phyloP scores from a whole-genome alignment of 2,113 vertebrate genomes.

The Hirundichthys speculiger region DNA sequence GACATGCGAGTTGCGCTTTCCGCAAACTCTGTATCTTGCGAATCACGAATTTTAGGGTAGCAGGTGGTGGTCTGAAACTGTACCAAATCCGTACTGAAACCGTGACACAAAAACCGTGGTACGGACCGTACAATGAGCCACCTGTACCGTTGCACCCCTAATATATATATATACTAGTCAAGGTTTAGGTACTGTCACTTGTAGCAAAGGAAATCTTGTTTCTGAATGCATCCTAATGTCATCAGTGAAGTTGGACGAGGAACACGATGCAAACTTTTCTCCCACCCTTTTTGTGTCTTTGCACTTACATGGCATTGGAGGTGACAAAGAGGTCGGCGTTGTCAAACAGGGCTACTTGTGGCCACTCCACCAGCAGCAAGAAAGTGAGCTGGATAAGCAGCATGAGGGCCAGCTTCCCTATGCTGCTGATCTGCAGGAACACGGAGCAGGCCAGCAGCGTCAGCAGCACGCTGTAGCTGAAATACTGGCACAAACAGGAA shows the following conservation, averaged over 20 bases:
- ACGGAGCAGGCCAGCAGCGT: slow-evolving; percentile 95
- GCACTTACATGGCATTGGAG: slow-evolving; percentile 92
- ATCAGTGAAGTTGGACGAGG: neutral
- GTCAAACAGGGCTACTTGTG: slow-evolving; percentile 91
- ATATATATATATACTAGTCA: no score
- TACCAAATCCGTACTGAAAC: no score
- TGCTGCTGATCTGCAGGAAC: slow-evolving; percentile 98
- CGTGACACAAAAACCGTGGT: no score
- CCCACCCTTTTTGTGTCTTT: neutral
- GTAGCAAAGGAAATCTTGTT: no score
- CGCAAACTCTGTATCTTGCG: no score
- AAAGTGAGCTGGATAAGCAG: slow-evolving; percentile 89
- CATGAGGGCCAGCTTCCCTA: slow-evolving; percentile 93
- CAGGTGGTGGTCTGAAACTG: no score
- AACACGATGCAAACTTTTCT: neutral
- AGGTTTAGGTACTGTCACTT: no score
- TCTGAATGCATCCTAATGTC: no score
- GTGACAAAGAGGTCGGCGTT: slow-evolving; percentile 94
- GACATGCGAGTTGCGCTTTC: no score
- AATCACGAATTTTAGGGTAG: no score
- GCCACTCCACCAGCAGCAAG: slow-evolving; percentile 92
- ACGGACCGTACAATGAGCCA: no score
- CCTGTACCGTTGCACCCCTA: no score
- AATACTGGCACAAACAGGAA: slow-evolving; percentile 84
- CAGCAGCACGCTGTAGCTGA: slow-evolving; percentile 91